A percentile compares a stretch with the other conserved stretches of the same genome.
Conservation (phyloP, 23 tunicate species). For the Trididemnum nubilum region DNA sequence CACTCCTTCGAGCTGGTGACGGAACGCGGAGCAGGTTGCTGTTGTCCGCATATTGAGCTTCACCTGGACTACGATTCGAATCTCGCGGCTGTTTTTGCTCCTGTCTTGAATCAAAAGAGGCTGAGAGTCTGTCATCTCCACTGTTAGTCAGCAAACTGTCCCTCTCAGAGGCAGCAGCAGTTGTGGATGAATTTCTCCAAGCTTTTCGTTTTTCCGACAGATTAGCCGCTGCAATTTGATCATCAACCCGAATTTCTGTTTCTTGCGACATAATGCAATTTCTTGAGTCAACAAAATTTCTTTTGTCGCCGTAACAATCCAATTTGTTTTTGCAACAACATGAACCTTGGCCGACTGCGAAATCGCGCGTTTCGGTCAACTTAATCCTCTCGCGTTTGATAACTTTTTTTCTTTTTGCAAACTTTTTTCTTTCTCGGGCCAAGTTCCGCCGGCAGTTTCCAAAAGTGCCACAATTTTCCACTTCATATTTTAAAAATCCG, state of each 20-base stretch:
- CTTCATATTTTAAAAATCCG: no score
- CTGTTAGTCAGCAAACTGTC: conserved; percentile 45
- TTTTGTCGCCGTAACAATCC: neutral
- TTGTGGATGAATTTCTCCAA: conserved; percentile 37
- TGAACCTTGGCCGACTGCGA: neutral
- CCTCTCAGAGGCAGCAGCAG: conserved; percentile 25
- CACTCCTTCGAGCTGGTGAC: conserved; percentile 21
- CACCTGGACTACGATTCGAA: neutral
- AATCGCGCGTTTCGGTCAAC: neutral
- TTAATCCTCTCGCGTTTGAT: neutral
- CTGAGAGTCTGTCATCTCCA: conserved; percentile 31
- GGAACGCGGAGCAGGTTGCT: conserved; percentile 50
- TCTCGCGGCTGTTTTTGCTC: neutral
- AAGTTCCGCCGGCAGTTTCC: no score
- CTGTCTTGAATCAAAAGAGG: conserved; percentile 21
- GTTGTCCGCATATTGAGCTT: neutral
- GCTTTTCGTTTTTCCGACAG: conserved; percentile 23
- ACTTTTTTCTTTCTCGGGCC: no score
- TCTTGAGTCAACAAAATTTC: neutral
- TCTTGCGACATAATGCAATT: neutral
- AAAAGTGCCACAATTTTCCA: no score
- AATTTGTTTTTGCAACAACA: neutral
- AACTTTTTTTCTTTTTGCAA: neutral
- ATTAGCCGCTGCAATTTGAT: neutral
- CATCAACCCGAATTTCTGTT: neutral